Evolutionary conservation across 2,888 invertebrate genomes (phyloP).

Genomic region (Odontocolon sp.): DNA sequence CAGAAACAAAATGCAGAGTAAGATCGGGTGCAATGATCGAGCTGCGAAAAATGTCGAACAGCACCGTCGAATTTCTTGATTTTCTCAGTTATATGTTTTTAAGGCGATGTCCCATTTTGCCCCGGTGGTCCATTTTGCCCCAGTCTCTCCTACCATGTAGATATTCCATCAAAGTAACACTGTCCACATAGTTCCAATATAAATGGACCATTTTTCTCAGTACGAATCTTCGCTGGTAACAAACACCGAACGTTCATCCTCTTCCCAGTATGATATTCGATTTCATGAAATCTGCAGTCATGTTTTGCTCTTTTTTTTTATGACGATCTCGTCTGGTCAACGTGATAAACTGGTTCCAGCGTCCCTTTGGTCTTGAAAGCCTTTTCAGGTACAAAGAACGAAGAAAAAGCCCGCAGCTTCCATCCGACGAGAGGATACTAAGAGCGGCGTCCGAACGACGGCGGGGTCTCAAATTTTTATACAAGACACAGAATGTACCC

Average conservation of each 20-base stretch:
- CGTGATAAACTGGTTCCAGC: conserved; percentile 34
- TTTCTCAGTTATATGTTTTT: too few species aligned
- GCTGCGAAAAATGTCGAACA: too few species aligned
- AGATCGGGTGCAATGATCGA: too few species aligned
- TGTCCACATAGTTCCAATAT: too few species aligned
- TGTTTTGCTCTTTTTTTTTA: not conserved
- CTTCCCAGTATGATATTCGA: conserved; percentile 12
- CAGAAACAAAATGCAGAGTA: too few species aligned
- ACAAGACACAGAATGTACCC: conserved; percentile 11
- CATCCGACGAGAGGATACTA: too few species aligned
- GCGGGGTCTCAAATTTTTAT: conserved; percentile 30
- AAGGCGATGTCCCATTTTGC: too few species aligned
- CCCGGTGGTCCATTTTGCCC: too few species aligned
- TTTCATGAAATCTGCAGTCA: conserved; percentile 16
- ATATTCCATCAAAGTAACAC: too few species aligned
- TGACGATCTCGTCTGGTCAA: not conserved
- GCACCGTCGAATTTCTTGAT: too few species aligned
- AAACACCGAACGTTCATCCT: not conserved
- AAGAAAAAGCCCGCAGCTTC: not conserved
- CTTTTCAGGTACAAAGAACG: not conserved
- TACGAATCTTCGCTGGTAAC: not conserved
- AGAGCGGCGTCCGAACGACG: not conserved
- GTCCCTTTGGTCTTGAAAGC: conserved; percentile 11
- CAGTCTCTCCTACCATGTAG: too few species aligned
- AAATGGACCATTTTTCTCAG: not conserved